Conservation (phyloP, 2,888 invertebrate species). For the Elegia similella region DNA sequence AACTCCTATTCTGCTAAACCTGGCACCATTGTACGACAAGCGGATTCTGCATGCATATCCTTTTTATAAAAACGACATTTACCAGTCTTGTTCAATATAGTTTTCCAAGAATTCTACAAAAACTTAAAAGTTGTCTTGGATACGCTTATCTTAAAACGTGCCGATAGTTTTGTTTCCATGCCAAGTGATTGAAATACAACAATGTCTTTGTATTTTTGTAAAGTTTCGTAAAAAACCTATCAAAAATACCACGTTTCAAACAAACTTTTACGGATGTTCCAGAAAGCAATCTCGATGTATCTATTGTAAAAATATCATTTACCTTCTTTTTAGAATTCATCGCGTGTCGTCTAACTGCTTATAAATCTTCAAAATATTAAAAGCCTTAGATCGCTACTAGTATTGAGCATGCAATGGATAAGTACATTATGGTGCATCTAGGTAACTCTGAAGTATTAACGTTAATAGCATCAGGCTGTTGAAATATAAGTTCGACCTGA, state of each 20-base stretch:
- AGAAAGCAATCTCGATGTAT: too few relatives aligned
- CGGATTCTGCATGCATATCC: constrained; percentile 22
- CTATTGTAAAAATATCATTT: not conserved
- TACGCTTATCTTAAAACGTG: constrained; percentile 10
- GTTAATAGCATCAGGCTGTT: constrained; percentile 33
- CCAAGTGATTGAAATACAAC: constrained; percentile 1
- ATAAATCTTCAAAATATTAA: not conserved
- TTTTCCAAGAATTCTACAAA: not conserved
- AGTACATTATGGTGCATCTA: constrained; percentile 54
- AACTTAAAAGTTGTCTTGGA: not conserved
- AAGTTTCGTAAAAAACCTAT: not conserved
- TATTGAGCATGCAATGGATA: constrained; percentile 45
- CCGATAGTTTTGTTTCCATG: constrained; percentile 11
- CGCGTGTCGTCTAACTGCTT: not conserved
- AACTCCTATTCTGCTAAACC: constrained; percentile 65
- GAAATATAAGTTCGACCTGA: constrained; percentile 39
- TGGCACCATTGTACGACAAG: constrained; percentile 48
- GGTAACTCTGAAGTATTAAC: constrained; percentile 39
- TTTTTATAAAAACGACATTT: not conserved
- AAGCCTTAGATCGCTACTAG: constrained; percentile 62
- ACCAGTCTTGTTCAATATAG: not conserved
- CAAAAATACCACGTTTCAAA: not conserved
- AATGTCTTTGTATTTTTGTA: constrained; percentile 3
- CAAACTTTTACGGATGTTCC: not conserved
- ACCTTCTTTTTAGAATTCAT: not conserved